Evolutionary conservation across 2,797 vertebrate species (phyloP).

Genomic region (Oreortyx pictus): DNA sequence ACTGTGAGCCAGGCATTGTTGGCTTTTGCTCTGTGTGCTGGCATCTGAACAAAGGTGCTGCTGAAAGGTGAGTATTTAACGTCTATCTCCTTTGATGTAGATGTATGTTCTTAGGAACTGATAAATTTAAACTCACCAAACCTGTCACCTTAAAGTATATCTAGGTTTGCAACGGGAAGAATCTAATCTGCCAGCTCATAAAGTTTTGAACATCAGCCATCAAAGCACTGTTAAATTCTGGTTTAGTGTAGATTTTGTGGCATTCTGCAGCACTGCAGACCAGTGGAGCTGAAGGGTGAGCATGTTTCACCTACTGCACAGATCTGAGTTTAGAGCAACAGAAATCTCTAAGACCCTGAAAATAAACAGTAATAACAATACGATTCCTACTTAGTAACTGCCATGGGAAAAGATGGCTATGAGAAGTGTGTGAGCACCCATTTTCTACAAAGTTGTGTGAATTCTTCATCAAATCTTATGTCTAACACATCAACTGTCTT

Average conservation of each 20-base stretch:
- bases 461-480: not conserved
- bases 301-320: not conserved
- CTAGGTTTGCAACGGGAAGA: not conserved
- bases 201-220: not conserved
- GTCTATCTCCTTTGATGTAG: conserved; percentile 43
- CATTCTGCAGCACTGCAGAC: conserved; percentile 2
- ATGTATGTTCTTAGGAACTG: conserved; percentile 26
- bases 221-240: not conserved
- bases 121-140: conserved; percentile 35
- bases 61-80: conserved; percentile 49
- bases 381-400: not conserved
- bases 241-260: not conserved
- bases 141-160: not conserved
- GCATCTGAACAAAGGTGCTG: conserved; percentile 55
- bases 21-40: conserved; percentile 1
- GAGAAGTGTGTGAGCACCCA: not conserved
- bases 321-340: not conserved
- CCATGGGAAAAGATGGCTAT: not conserved
- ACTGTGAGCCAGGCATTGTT: conserved; percentile 12
- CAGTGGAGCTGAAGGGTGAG: not conserved
- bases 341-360: not conserved
- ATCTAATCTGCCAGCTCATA: conserved; percentile 43
- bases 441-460: not conserved
- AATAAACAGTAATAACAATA: not conserved
- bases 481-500: not conserved